Evolutionary conservation across 2,888 invertebrate genomes (phyloP), one percentile per base, ranked within the genome.

Genomic region (Synergus itoensis): DNA sequence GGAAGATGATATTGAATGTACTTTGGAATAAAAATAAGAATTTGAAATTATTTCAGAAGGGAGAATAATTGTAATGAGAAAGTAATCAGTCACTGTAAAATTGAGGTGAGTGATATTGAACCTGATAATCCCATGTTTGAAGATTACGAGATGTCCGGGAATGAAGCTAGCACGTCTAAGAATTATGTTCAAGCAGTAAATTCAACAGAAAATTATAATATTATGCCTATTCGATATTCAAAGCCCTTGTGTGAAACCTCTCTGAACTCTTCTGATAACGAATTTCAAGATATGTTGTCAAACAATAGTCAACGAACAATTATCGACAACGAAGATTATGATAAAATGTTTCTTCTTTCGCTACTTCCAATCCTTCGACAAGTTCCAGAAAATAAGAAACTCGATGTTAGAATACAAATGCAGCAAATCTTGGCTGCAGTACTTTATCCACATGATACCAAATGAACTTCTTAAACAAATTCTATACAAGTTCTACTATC

Each of bases 381-480:
- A 76, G 85, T 92, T 76, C 90, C 91, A 40, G 91, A 91, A 57
- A 88, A 90, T 45, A 89, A 88, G 83, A 91, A 92, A 76, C 85
- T 92, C 8, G 89, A 89, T 73, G 90, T 91, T 2, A 87, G 91
- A 80, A 92, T 92, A 89, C 90, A 91, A 81, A 91, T 92, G 84
- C 90, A 92, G 82, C 91, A 92, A 82, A 87, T 89, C 21, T 76
- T 91, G 43, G 87, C 89, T 0, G 67, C 85, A 28, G 89, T 87
- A 5, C 82, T 89, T 12, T 86, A 87, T 18, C 84, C 87, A 1
- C 75, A 83, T 43, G 81, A 86, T 67, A 81, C 83, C 64, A 81
- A 81, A 67, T 67, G 36, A 67, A 18, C 81, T n/a, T 57, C 9
- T 53, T 18, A 0, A n/a, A 57, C n/a, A 57, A 18, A 57, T 57